Conservation (phyloP, 1,140 invertebrate genomes). For the Forficula auricularia region DNA sequence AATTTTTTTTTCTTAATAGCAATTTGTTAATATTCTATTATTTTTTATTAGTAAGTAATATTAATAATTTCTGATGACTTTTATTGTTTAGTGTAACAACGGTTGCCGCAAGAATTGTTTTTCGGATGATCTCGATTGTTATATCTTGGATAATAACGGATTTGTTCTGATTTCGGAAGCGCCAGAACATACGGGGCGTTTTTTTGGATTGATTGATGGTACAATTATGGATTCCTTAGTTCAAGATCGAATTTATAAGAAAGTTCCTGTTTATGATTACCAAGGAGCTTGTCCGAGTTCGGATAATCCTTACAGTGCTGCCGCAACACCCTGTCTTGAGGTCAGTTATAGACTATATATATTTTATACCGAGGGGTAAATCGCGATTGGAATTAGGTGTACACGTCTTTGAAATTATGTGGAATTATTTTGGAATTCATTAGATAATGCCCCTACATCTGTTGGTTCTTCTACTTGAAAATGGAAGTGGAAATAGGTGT, state of each 20-base stretch:
- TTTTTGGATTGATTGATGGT: conserved; percentile 87
- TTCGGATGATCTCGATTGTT: conserved; percentile 73
- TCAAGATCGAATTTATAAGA: conserved; percentile 72
- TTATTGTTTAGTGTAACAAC: conserved; percentile 43
- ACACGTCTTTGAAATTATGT: too few species aligned
- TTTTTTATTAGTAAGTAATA: too few species aligned
- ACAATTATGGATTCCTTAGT: conserved; percentile 86
- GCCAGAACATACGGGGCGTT: conserved; percentile 62
- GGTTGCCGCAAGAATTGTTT: conserved; percentile 67
- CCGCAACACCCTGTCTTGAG: conserved; percentile 27
- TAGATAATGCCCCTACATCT: too few species aligned
- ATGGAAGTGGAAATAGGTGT: too few species aligned
- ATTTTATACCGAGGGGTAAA: too few species aligned
- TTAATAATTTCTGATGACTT: too few species aligned
- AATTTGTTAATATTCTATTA: too few species aligned
- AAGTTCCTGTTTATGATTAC: conserved; percentile 70
- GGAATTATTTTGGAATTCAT: too few species aligned
- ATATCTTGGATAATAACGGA: conserved; percentile 80
- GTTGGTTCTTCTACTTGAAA: too few species aligned
- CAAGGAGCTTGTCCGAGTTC: conserved; percentile 70
- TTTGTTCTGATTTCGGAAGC: conserved; percentile 83
- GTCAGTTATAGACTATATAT: conserved; percentile 6
- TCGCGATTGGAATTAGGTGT: too few species aligned
- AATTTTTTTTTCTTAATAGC: too few species aligned
- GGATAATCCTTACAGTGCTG: conserved; percentile 48